Conservation (phyloP, 2,113 vertebrate species). For the Labeo catla region DNA sequence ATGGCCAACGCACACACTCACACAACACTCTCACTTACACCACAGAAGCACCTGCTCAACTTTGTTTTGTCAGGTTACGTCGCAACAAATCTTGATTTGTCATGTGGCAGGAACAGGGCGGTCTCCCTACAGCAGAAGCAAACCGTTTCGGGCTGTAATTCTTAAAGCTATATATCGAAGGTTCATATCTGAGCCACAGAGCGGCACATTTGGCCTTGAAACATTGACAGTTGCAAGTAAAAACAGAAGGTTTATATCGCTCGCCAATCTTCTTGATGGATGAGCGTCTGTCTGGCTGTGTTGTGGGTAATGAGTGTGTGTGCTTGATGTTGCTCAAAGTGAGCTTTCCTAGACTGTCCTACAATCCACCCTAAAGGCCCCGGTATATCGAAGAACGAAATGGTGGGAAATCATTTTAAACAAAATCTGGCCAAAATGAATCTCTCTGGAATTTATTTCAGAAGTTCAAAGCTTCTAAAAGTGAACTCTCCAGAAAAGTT, state of each 20-base stretch:
- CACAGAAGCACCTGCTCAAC: slow-evolving; percentile 39
- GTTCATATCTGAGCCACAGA: slow-evolving; percentile 1
- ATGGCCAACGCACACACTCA: slow-evolving; percentile 20
- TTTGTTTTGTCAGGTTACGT: slow-evolving; percentile 15
- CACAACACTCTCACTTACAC: slow-evolving; percentile 28
- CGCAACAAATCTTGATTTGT: slow-evolving; percentile 16
- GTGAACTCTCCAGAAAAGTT: no score
- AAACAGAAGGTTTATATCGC: slow-evolving; percentile 18
- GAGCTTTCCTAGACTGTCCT: neutral
- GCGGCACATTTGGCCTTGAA: slow-evolving; percentile 14
- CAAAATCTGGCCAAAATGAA: no score
- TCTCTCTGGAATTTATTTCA: no score
- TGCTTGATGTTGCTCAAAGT: neutral
- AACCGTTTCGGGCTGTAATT: neutral
- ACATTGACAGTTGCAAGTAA: slow-evolving; percentile 33
- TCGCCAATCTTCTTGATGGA: slow-evolving; percentile 12
- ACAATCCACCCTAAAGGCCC: neutral
- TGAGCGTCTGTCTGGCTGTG: slow-evolving; percentile 14
- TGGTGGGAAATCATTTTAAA: no score
- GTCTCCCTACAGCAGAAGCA: slow-evolving; percentile 6
- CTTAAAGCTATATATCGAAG: neutral
- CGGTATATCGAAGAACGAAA: neutral
- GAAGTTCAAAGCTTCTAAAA: no score
- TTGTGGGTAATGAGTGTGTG: neutral
- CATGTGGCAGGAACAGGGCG: neutral